phyloP scores from a whole-genome alignment of 2,797 vertebrate species.

The Pristis pectinata region DNA sequence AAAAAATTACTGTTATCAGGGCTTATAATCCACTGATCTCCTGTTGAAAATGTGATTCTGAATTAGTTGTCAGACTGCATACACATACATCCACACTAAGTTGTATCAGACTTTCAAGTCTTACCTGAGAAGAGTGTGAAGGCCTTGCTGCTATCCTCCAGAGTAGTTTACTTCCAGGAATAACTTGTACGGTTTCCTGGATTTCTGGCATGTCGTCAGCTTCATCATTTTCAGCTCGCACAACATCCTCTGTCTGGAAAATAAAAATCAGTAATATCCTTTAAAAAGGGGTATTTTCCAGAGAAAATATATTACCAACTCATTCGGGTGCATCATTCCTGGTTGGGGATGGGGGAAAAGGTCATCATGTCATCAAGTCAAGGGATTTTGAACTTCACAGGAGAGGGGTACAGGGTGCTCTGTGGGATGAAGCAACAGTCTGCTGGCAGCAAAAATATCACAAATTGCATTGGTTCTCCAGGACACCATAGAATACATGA shows the following conservation, averaged over 20 bases:
- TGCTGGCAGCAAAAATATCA: background rate
- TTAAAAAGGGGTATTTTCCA: background rate
- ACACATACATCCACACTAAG: background rate
- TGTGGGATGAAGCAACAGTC: background rate
- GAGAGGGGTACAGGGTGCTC: background rate
- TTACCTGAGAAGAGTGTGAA: slow-evolving; percentile 75
- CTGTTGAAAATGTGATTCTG: background rate
- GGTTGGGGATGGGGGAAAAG: no score
- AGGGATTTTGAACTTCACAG: background rate
- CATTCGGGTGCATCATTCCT: background rate
- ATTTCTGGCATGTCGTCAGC: slow-evolving; percentile 82
- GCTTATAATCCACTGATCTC: background rate
- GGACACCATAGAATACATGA: background rate
- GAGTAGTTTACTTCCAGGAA: slow-evolving; percentile 87
- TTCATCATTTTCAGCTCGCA: slow-evolving; percentile 65
- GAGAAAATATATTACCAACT: background rate
- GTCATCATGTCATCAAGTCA: background rate
- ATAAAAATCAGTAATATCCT: slow-evolving; percentile 24
- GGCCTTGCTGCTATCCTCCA: slow-evolving; percentile 89
- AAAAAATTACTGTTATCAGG: background rate
- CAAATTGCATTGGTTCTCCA: background rate
- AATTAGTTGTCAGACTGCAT: background rate
- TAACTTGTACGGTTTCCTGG: slow-evolving; percentile 82
- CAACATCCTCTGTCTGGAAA: slow-evolving; percentile 61
- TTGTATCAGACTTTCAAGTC: background rate